Evolutionary conservation across 2,113 vertebrate genomes (phyloP).

Genomic region (Ptilorrhoa leucosticta): DNA sequence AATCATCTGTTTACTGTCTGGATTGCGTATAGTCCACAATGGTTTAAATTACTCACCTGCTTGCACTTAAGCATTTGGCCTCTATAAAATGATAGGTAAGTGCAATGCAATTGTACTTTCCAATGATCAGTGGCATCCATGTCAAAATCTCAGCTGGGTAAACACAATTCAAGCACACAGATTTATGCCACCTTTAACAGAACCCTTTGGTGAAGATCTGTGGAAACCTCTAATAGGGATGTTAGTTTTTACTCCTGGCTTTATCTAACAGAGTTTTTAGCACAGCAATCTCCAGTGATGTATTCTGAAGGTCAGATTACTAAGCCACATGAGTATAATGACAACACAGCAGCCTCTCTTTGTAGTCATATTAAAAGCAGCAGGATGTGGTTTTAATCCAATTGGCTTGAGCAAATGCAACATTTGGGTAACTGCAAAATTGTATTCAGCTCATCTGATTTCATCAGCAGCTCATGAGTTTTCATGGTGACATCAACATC

Average conservation of each 20-base stretch:
- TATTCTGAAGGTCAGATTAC: neutral
- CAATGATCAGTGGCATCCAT: neutral
- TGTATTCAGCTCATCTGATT: neutral
- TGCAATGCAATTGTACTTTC: neutral
- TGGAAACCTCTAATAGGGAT: neutral
- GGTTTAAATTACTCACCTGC: conserved; percentile 38
- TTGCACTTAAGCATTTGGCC: conserved; percentile 24
- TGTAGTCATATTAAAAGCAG: neutral
- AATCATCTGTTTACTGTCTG: conserved; percentile 32
- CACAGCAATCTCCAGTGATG: neutral
- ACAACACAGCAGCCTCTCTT: neutral
- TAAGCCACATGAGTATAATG: neutral
- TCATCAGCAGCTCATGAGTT: neutral
- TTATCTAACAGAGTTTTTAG: neutral
- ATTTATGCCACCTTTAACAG: neutral
- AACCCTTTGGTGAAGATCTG: neutral
- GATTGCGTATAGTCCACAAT: neutral
- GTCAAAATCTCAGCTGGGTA: neutral
- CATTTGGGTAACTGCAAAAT: neutral
- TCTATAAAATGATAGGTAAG: neutral
- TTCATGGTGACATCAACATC: neutral
- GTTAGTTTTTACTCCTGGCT: neutral
- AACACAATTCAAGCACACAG: neutral
- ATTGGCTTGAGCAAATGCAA: neutral
- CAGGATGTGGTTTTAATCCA: neutral